Conservation (phyloP, 2,113 vertebrate genomes). For the Prolemur simus region DNA sequence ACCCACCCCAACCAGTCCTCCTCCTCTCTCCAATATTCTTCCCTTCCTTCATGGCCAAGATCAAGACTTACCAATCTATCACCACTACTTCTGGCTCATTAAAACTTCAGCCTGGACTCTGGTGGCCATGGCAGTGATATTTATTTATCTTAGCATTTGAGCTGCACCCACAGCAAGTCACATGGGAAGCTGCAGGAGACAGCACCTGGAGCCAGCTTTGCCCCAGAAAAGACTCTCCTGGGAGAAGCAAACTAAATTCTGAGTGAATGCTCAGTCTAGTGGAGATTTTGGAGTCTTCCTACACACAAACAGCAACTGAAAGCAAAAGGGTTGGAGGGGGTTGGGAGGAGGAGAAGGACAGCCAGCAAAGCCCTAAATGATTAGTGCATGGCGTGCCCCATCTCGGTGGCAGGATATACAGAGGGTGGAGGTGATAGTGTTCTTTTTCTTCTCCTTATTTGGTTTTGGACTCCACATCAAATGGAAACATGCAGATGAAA, state of each 20-base stretch:
- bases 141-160: constrained; percentile 38
- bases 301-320: not conserved
- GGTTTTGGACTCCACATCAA: constrained; percentile 49
- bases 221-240: not conserved
- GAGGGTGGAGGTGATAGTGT: not conserved
- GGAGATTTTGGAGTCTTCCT: constrained; percentile 41
- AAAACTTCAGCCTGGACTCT: constrained; percentile 23
- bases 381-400: not conserved
- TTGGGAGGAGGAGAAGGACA: not conserved
- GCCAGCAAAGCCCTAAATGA: not conserved
- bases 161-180: not conserved
- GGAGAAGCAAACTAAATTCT: not conserved
- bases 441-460: not conserved
- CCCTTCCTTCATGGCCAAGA: not conserved
- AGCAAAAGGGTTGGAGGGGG: not conserved
- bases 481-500: constrained; percentile 61
- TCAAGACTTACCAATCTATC: constrained; percentile 8
- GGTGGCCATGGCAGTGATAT: not conserved
- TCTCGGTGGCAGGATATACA: not conserved
- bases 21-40: not conserved
- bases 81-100: constrained; percentile 32
- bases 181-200: not conserved
- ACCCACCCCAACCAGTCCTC: too few species aligned
- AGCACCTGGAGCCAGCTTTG: not conserved
- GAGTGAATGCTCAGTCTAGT: constrained; percentile 49